Base-by-base conservation (phyloP, 2,888 invertebrate species). In the Latrodectus elegans region DNA sequence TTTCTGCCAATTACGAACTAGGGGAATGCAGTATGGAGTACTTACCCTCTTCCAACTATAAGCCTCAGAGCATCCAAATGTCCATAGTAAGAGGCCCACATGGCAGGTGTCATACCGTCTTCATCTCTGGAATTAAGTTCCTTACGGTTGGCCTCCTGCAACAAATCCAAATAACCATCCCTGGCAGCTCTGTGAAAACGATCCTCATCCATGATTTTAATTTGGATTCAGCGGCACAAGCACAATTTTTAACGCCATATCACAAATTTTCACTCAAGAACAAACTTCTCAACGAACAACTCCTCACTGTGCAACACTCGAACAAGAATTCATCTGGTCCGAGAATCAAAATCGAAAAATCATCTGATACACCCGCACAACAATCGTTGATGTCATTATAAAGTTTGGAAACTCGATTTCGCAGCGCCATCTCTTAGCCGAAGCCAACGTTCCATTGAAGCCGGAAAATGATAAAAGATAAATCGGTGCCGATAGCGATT, bases 61-160 rank as follows among this genome's bases (percentile, higher is more conserved):
- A 97, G 93, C 77, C 98, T 93, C 26, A 99, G 93, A 0, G 97
- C 97, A 90, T 98, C 98, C 84, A 98, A 94, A 91, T 97, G 95
- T 3, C 99, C 99, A 92, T 96, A 96, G 92, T 96, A 97, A 65
- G 98, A 97, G 0, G 98, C 97, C 96, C 97, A 98, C 88, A 97
- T 94, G 0, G 97, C 97, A 0, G 99, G 98, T 12, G 98, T 98
- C 97, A 98, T 97, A 71, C 98, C 98, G 90, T 97, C 97, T 91
- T 97, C 97, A 92, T 99, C 99, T 91, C 95, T 95, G 84, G 95
- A 94, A 93, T 99, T 98, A 92, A 97, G 96, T 92, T 99, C 98
- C 91, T 96, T 95, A 91, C 95, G 94, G 8, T 97, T 97, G 1
- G 97, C 96, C 92, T 97, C 97, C 90, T 96, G 95, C 60, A 99